Conservation (phyloP, 2,797 vertebrate genomes). For the Columba guinea region DNA sequence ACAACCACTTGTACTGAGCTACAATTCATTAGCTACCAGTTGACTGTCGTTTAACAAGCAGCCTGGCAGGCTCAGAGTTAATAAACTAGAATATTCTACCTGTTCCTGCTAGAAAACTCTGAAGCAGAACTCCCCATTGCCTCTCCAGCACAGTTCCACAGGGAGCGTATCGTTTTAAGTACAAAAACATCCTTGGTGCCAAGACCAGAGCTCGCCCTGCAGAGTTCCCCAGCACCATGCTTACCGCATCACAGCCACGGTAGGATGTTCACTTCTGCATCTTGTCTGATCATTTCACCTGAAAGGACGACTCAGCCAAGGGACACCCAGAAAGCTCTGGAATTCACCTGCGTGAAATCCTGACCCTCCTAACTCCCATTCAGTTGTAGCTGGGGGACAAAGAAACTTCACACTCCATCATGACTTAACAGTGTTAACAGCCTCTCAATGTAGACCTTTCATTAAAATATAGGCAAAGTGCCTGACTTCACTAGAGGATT, state of each 20-base stretch:
- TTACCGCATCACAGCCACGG: no score
- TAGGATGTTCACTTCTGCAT: no score
- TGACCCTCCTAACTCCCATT: not conserved
- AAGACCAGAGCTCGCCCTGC: no score
- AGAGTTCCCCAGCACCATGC: no score
- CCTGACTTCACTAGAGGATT: not conserved
- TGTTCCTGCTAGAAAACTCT: not conserved
- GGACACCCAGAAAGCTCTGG: not conserved
- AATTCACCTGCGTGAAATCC: not conserved
- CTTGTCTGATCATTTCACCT: not conserved
- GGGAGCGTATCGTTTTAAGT: no score
- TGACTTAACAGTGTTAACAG: not conserved
- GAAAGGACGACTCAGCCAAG: not conserved
- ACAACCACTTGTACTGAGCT: not conserved
- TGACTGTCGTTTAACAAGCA: not conserved
- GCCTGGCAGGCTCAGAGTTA: not conserved
- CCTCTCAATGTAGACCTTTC: not conserved
- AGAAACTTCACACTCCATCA: not conserved
- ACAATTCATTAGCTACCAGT: not conserved
- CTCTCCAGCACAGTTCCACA: not conserved
- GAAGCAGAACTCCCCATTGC: not conserved
- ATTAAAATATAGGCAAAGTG: not conserved
- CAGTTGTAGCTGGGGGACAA: not conserved
- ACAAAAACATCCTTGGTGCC: no score
- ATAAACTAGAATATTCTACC: not conserved